Evolutionary conservation across 2,888 invertebrate genomes (phyloP).

Genomic region (Cephus sareptanus): DNA sequence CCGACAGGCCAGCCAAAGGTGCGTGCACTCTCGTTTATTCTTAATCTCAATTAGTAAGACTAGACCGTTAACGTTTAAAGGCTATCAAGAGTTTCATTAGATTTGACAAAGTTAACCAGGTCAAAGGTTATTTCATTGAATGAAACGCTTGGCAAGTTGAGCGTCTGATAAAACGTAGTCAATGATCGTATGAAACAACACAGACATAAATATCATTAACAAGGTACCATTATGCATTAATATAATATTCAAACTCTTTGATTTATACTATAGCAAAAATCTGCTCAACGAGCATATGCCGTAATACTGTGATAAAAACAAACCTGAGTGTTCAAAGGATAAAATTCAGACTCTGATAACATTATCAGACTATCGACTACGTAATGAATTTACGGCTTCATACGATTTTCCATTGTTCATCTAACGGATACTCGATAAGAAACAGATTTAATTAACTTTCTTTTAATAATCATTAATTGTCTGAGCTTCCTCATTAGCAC

Average conservation of each 20-base stretch:
- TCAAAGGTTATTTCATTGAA: not conserved
- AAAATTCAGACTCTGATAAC: not conserved
- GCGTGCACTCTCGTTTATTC: conserved; percentile 39
- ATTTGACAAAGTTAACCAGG: not conserved
- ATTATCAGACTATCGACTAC: not conserved
- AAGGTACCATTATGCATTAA: not conserved
- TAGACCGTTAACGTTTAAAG: not conserved
- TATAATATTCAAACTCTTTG: not conserved
- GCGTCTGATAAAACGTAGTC: not conserved
- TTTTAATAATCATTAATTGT: not conserved
- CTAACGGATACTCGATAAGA: not conserved
- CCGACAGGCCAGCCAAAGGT: conserved; percentile 70
- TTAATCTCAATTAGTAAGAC: not conserved
- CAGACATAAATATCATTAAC: not conserved
- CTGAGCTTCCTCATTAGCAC: not conserved
- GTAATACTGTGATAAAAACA: not conserved
- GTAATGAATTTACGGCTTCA: not conserved
- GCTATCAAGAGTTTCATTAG: not conserved
- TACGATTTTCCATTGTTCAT: not conserved
- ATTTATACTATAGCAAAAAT: not conserved
- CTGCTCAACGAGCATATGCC: not conserved
- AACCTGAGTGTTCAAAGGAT: not conserved
- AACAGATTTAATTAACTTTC: not conserved
- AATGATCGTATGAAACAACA: not conserved
- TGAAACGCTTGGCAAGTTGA: not conserved